phyloP scores from a whole-genome alignment of 2,113 vertebrate species.

The Orientallactaga bullata region DNA sequence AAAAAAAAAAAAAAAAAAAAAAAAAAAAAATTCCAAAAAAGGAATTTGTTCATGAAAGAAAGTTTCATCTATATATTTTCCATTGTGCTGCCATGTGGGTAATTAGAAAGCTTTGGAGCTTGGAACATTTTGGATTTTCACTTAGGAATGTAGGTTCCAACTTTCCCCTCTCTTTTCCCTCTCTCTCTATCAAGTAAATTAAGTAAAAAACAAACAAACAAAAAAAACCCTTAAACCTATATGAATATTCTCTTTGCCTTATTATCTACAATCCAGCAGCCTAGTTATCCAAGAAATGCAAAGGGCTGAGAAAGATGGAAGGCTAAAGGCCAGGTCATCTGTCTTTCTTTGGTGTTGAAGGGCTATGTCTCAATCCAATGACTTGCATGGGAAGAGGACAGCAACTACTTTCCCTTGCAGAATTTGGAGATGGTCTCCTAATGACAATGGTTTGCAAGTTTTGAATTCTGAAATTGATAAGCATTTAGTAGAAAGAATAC shows the following conservation, averaged over 20 bases:
- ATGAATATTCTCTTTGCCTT: background rate
- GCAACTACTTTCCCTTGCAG: background rate
- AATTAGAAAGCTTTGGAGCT: too few species aligned
- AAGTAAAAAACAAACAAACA: too few species aligned
- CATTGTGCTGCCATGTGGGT: too few species aligned
- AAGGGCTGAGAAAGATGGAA: constrained; percentile 40
- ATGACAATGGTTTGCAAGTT: background rate
- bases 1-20: too few species aligned
- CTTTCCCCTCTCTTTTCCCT: too few species aligned
- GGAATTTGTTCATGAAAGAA: too few species aligned
- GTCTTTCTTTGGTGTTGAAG: constrained; percentile 23
- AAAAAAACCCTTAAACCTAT: background rate
- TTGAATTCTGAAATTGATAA: background rate
- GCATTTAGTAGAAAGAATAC: background rate
- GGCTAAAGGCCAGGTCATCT: constrained; percentile 10
- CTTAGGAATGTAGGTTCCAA: too few species aligned
- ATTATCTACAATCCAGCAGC: constrained; percentile 41
- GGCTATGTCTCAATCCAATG: background rate
- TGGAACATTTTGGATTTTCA: too few species aligned
- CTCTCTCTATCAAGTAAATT: too few species aligned
- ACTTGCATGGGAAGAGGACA: background rate
- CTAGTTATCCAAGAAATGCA: constrained; percentile 34
- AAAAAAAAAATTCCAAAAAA: too few species aligned
- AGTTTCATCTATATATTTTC: too few species aligned
- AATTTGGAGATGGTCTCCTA: background rate